Evolutionary conservation across 2,888 invertebrate genomes (phyloP), one percentile per base, ranked within the genome.

Genomic region (Aethes cnicana): DNA sequence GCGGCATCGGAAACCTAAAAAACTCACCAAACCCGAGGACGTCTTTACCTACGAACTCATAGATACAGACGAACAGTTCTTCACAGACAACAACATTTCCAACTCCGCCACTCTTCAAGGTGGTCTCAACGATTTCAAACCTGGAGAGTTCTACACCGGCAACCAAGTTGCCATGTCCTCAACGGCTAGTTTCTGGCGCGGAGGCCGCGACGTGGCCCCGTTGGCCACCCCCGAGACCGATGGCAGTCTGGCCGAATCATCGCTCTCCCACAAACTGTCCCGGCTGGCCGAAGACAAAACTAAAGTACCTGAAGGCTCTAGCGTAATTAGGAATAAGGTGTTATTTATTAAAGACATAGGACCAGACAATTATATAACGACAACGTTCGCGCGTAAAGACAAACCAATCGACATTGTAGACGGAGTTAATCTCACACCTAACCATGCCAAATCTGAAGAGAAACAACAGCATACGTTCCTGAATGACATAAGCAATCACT

Each of bases 21-120:
- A 91, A 67, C 75, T 91, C 52, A 80, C 89, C 33, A 90, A 91
- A 57, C 93, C 93, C 30, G 95, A 95, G 74, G 96, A 96, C 74
- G 93, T 94, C 36, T 96, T 96, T 72, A 94, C 93, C 60, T 96
- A 96, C 74, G 96, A 96, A 77, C 92, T 96, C 52, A 94, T 96
- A 55, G 96, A 96, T 68, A 95, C 94, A 7, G 96, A 96, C 69
- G 96, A 96, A 71, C 90, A 91, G 57, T 89, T 86, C 65, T 87
- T 87, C 63, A 87, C 88, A 1, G 90, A 90, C 58, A 89, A 87
- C 61, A 85, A 87, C 57, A 88, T 88, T 53, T 78, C 81, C n/a
- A 86, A 84, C 59, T 87, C 86, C 17, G 79, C 84, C 18, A 75
- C 68, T 16, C 68, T 88, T 33, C 85, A 86, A 56, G 78, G 77